Evolutionary conservation across 1,140 invertebrate species (phyloP).

Genomic region (Asbolus verrucosus): DNA sequence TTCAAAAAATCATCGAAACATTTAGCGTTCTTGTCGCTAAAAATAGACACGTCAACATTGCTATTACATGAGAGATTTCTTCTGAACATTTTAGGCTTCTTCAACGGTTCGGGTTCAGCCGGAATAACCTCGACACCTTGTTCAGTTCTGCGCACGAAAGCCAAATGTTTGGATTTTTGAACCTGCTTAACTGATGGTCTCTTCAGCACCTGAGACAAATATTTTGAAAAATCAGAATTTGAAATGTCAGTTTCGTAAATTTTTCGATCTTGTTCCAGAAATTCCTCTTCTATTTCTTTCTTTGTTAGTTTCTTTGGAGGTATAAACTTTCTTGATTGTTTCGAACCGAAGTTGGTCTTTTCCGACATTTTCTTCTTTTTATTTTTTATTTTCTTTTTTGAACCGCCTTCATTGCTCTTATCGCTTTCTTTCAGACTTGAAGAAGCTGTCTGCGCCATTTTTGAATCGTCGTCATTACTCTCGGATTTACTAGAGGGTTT

Average conservation of each 20-base stretch:
- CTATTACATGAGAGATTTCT: conserved; percentile 6
- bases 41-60: conserved; percentile 56
- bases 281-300: conserved; percentile 56
- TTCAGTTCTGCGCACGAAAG: conserved; percentile 52
- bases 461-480: not conserved
- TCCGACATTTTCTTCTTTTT: no score
- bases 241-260: conserved; percentile 51
- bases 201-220: conserved; percentile 55
- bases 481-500: no score
- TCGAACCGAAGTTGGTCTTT: not conserved
- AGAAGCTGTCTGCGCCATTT: not conserved
- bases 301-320: conserved; percentile 50
- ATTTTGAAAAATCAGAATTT: conserved; percentile 50
- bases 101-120: conserved; percentile 18
- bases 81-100: conserved; percentile 31
- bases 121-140: conserved; percentile 56
- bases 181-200: conserved; percentile 58
- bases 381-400: no score
- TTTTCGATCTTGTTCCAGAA: conserved; percentile 55
- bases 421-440: conserved; percentile 16
- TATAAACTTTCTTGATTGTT: conserved; percentile 26
- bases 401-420: no score
- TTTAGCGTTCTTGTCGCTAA: conserved; percentile 59
- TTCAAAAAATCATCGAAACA: conserved; percentile 57
- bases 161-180: conserved; percentile 53